These are phyloP conservation scores for Tachuris rubrigastra DNA, from an alignment of 2,113 vertebrate species.

Conservation along the genomic window DNA sequence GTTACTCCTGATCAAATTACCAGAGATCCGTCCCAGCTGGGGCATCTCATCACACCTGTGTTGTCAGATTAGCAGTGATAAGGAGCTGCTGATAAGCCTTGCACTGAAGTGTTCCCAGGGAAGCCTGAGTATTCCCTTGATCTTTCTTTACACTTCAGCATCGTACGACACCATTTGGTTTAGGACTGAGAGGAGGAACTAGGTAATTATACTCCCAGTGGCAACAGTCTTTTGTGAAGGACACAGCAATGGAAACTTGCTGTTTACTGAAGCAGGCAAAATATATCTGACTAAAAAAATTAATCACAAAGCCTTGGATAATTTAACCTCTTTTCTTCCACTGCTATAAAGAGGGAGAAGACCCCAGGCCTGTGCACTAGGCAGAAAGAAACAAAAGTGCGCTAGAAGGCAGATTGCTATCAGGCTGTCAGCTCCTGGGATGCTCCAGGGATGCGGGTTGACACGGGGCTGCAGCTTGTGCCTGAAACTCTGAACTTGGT, in stretches of 20 bases:
- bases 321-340: neutral
- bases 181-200: neutral
- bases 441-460: neutral
- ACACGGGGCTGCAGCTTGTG: accelerated
- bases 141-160: neutral
- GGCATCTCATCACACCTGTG: slow-evolving; percentile 45
- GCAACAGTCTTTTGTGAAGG: neutral
- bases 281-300: neutral
- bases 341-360: neutral
- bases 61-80: slow-evolving; percentile 17
- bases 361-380: no score
- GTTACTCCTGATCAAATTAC: neutral
- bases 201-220: neutral
- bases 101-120: neutral
- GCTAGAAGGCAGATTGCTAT: neutral
- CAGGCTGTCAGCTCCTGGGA: neutral
- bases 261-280: neutral
- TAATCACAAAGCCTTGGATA: neutral
- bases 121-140: neutral
- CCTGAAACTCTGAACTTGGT: accelerated
- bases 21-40: neutral
- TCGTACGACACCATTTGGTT: neutral
- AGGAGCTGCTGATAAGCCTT: neutral
- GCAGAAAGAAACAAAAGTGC: neutral
- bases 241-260: neutral